phyloP scores from a whole-genome alignment of 2,888 invertebrate species.

The Cataglyphis altisquamis region DNA sequence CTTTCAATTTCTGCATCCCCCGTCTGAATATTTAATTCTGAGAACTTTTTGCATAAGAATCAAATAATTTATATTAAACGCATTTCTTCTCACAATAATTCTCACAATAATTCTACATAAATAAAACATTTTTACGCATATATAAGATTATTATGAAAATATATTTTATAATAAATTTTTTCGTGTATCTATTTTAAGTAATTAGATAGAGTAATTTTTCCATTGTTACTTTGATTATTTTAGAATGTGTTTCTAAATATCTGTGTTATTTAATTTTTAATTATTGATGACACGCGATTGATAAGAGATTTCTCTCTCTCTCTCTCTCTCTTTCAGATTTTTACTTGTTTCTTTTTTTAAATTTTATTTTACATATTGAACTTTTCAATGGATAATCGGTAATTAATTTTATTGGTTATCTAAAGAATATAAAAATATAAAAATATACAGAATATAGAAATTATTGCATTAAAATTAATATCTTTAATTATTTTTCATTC shows the following conservation, averaged over 20 bases:
- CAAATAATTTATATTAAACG: not conserved
- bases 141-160: not conserved
- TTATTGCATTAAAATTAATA: not conserved
- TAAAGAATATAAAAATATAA: not conserved
- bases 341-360: not conserved
- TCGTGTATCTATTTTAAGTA: not conserved
- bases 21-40: slow-evolving; percentile 2
- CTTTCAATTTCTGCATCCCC: slow-evolving; percentile 58
- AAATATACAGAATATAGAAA: not conserved
- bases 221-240: not conserved
- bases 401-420: not conserved
- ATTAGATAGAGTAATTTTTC: too few species aligned
- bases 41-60: not conserved
- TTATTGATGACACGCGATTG: not conserved
- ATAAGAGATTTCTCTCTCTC: not conserved
- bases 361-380: not conserved
- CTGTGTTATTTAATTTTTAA: not conserved
- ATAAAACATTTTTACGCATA: not conserved
- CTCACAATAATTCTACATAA: not conserved
- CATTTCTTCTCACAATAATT: not conserved
- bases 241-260: not conserved
- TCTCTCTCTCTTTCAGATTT: not conserved
- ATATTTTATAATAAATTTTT: not conserved
- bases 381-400: not conserved
- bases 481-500: not conserved